Conservation (phyloP, 1,140 invertebrate genomes). For the Hylaeus volcanicus region DNA sequence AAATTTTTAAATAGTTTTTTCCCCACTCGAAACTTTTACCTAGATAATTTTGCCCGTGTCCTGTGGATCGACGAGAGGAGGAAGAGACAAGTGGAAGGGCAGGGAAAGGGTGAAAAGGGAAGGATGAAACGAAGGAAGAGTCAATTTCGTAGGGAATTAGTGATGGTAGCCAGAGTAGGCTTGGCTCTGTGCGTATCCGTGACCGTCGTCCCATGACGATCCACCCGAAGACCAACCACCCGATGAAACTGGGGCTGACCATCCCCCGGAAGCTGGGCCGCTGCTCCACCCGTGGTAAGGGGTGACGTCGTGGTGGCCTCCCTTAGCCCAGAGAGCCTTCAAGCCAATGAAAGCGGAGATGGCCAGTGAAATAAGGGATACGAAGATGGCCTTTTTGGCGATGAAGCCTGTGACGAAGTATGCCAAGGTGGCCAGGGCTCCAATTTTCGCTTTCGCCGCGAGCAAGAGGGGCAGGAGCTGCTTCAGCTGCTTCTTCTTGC, state of each 20-base stretch:
- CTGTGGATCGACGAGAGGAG: neutral
- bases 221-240: conserved; percentile 74
- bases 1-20: too few relatives aligned
- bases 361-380: conserved; percentile 83
- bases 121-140: neutral
- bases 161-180: conserved; percentile 73
- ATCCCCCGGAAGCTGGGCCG: conserved; percentile 71
- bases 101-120: neutral
- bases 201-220: conserved; percentile 70
- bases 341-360: conserved; percentile 83
- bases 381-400: conserved; percentile 85
- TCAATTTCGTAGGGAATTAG: conserved; percentile 30
- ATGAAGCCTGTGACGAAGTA: conserved; percentile 83
- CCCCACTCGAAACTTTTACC: too few relatives aligned
- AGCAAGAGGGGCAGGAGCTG: conserved; percentile 82
- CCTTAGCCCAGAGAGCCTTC: conserved; percentile 78
- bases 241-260: conserved; percentile 61
- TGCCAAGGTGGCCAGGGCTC: conserved; percentile 80
- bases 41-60: too few relatives aligned
- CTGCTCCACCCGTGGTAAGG: conserved; percentile 75
- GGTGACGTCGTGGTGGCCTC: conserved; percentile 70
- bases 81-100: neutral
- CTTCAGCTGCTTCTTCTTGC: conserved; percentile 84
- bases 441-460: conserved; percentile 84
- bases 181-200: conserved; percentile 65